Percentiles rank a stretch among this genome's conserved stretches.
These are phyloP conservation scores for Phrynosoma blainvillii DNA, from an alignment of 2,113 vertebrate species.

Conservation along the genomic window DNA sequence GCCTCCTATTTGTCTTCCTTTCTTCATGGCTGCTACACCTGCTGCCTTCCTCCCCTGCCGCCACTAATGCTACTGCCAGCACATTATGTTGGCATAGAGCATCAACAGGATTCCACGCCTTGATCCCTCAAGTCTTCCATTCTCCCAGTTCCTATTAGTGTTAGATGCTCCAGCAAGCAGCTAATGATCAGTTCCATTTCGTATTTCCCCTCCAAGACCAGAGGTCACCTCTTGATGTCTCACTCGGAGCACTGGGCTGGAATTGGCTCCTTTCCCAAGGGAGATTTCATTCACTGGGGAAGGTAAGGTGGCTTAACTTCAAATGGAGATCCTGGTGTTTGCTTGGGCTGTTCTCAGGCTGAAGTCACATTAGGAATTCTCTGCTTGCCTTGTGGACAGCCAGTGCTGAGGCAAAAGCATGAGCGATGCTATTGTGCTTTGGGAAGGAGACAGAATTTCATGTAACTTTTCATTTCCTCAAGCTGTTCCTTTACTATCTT, in stretches of 20 bases:
- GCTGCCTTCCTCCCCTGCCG: too few relatives aligned
- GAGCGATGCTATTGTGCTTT: too few relatives aligned
- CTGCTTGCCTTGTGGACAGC: not conserved
- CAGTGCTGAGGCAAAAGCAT: too few relatives aligned
- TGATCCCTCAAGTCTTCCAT: not conserved
- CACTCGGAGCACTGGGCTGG: not conserved
- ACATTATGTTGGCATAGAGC: too few relatives aligned
- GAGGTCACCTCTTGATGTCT: conserved; percentile 1
- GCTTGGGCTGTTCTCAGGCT: not conserved
- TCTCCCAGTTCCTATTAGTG: not conserved
- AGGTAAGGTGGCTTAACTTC: not conserved
- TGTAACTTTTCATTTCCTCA: not conserved
- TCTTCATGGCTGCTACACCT: too few relatives aligned
- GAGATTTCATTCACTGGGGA: not conserved
- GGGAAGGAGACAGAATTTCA: not conserved
- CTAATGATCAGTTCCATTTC: conserved; percentile 12
- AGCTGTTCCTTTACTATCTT: not conserved
- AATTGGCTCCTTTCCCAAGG: not conserved
- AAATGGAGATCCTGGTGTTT: not conserved
- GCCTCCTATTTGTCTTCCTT: too few relatives aligned
- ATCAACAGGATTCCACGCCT: too few relatives aligned
- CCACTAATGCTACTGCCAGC: too few relatives aligned
- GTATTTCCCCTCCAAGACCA: not conserved
- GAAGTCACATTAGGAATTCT: not conserved
- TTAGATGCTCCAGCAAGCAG: not conserved